A percentile compares a stretch with the other conserved stretches of the same genome.
Evolutionary conservation across 2,888 invertebrate species (phyloP).

Genomic region (Lithosia quadra): DNA sequence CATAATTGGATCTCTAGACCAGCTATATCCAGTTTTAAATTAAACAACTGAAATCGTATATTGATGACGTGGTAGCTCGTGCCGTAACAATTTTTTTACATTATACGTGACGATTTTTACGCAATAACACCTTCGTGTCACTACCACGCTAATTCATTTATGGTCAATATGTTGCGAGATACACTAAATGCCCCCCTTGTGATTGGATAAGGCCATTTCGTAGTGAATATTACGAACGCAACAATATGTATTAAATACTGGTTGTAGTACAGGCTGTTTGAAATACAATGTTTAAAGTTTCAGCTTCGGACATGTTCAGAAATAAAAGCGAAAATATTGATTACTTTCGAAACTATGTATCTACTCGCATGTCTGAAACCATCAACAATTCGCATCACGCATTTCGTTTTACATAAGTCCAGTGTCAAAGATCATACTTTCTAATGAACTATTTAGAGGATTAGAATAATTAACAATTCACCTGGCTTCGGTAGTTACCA

Average conservation of each 20-base stretch:
- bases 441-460: not conserved
- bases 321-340: constrained; percentile 10
- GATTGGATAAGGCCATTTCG: constrained; percentile 16
- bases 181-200: constrained; percentile 11
- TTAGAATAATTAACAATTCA: not conserved
- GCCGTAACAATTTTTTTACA: constrained; percentile 13
- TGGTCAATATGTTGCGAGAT: constrained; percentile 17
- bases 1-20: not conserved
- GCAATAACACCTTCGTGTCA: constrained; percentile 21
- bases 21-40: not conserved
- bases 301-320: not conserved
- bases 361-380: not conserved
- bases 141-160: constrained; percentile 22
- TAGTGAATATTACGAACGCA: constrained; percentile 8
- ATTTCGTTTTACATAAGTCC: constrained; percentile 4
- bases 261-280: not conserved
- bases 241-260: not conserved
- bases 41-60: not conserved
- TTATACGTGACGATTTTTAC: constrained; percentile 17
- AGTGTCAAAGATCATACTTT: constrained; percentile 1
- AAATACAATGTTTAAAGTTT: not conserved
- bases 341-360: constrained; percentile 1
- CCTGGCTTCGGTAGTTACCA: not conserved
- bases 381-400: not conserved
- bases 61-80: constrained; percentile 17